Evolutionary conservation across 1,140 invertebrate genomes (phyloP), one percentile per base, ranked within the genome.

Genomic region (Chironomus tepperi): DNA sequence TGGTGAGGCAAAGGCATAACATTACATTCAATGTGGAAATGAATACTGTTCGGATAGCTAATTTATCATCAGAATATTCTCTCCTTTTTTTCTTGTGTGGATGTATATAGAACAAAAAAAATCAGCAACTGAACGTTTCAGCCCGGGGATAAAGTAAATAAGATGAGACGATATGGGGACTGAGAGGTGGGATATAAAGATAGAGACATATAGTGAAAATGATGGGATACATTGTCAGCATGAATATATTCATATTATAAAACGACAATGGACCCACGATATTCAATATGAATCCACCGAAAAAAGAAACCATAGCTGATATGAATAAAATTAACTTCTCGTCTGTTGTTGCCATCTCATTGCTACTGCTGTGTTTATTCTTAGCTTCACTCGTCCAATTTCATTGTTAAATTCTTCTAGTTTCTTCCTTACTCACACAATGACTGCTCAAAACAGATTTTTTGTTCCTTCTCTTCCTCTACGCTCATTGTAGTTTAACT

Each of bases 151-250:
- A 57, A 57, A 57, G 47, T 57, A 57, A 57, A 57, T 57, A 57
- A 57, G 47, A 57, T 57, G 47, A n/a, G 9, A 57, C 5, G 47
- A 57, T 5, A n/a, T n/a, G 1, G 24, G 24, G 24, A 2, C 5
- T 34, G 24, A 5, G 24, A 34, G 24, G 24, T 34, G 5, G 24
- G 24, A 34, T 34, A 34, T 34, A 34, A 34, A 34, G 24, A 34
- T 34, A 34, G 24, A 34, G 12, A 57, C 47, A 57, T 57, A n/a
- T n/a, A n/a, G n/a, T n/a, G n/a, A n/a, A n/a, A n/a, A n/a, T n/a
- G n/a, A n/a, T n/a, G n/a, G n/a, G n/a, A n/a, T n/a, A 57, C 47
- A 57, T 57, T 57, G 47, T 57, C 47, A 57, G 47, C 47, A 57
- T 57, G 47, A 57, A 57, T 57, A 57, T 57, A 57, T 57, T 57